Evolutionary conservation across 2,888 invertebrate genomes (phyloP).

Genomic region (Neocrepidodera transversa): DNA sequence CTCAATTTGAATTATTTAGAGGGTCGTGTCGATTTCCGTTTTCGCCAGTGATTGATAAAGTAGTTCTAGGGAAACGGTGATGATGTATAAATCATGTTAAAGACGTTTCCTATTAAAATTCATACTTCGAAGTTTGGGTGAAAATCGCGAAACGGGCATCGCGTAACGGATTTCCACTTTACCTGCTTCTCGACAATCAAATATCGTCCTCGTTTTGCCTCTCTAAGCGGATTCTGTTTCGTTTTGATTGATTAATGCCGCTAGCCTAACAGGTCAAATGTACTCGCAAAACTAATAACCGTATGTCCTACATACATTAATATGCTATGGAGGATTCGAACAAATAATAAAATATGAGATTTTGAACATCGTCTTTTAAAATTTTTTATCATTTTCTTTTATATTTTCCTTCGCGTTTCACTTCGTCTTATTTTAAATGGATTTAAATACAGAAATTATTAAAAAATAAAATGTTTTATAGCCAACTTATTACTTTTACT

Average conservation of each 20-base stretch:
- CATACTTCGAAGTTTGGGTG: conserved; percentile 10
- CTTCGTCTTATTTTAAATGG: no score
- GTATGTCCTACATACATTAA: not conserved
- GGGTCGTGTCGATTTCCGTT: conserved; percentile 28
- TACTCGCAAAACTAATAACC: not conserved
- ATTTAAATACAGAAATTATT: no score
- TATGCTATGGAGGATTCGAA: no score
- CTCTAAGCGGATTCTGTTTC: conserved; percentile 9
- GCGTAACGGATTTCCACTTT: conserved; percentile 13
- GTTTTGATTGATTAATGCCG: conserved; percentile 15
- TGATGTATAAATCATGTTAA: conserved; percentile 32
- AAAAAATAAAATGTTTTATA: no score
- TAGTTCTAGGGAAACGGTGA: conserved; percentile 20
- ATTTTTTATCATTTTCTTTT: no score
- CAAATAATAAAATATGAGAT: no score
- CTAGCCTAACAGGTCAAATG: not conserved
- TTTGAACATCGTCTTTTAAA: no score
- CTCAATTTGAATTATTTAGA: conserved; percentile 30
- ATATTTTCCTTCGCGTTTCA: no score
- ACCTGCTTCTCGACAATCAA: conserved; percentile 9
- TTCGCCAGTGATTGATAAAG: conserved; percentile 32
- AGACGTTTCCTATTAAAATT: conserved; percentile 32
- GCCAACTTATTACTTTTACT: no score
- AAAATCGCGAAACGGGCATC: conserved; percentile 3
- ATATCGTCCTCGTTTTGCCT: conserved; percentile 12